Base-by-base conservation (phyloP, 2,888 invertebrate genomes). In the Eumerus sabulonum region DNA sequence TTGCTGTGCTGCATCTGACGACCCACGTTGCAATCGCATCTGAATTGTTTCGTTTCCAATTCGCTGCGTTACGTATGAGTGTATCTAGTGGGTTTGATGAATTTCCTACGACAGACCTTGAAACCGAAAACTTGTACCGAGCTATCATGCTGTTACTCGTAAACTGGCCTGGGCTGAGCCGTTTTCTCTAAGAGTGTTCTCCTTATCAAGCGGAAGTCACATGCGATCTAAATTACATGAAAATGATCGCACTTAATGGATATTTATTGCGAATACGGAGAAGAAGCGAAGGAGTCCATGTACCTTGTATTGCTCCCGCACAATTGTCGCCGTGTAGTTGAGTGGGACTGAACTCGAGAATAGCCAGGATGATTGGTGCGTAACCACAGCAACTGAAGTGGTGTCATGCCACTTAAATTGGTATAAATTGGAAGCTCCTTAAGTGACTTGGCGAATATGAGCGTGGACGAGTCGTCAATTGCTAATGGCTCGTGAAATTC, bases 371-470 rank as follows among this genome's bases (percentile, higher is more conserved):
- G 27, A 27, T 27, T 4, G 27, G 27, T n/a, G n/a, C n/a, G n/a
- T 27, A 27, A 27, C 27, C 27, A 27, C 3, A 7, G 7, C 3
- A 7, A 27, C 7, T 4, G 27, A 7, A 70, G 64, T 60, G 68
- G 74, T 79, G 74, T 70, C 79, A 79, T 60, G 74, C 51, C 64
- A 68, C 38, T 40, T 79, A 74, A 79, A 79, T 79, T 79, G 74
- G 56, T 60, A 70, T 70, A 68, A 79, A 79, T 79, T 79, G 79
- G 60, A 68, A 70, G 70, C 64, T 73, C 67, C 68, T 79, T 63
- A 72, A 57, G 40, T 44, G 40, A 19, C 45, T 57, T 57, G 44
- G 67, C 59, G 14, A 53, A 36, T 16, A 51, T 57, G 71, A 64
- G 59, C 71, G 42, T 17, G 42, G 44, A 67, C 44, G 72, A 72